phyloP scores from a whole-genome alignment of 92 coral and sea anemone genomes.

The Scolanthus callimorphus region DNA sequence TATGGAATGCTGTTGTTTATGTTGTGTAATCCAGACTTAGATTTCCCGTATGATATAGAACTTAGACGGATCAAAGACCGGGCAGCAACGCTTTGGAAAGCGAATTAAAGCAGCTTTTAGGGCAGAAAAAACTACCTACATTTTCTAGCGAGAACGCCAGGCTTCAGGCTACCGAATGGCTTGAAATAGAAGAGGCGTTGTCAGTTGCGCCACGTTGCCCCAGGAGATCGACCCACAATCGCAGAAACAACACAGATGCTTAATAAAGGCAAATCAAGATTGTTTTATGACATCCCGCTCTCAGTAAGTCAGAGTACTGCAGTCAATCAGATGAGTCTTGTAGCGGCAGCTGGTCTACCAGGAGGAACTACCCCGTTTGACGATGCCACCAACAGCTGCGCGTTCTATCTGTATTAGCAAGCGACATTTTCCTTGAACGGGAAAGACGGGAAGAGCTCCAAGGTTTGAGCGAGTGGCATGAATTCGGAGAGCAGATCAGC shows the following conservation, averaged over 20 bases:
- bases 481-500: constrained; percentile 11
- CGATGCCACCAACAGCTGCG: constrained; percentile 58
- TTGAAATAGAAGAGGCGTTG: too few relatives aligned
- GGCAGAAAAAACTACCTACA: constrained; percentile 8
- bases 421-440: constrained; percentile 9
- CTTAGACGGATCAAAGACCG: neutral
- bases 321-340: constrained; percentile 16
- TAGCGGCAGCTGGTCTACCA: constrained; percentile 1
- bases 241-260: neutral
- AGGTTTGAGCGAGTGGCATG: constrained; percentile 28
- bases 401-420: constrained; percentile 32
- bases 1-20: constrained; percentile 23
- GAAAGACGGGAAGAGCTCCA: constrained; percentile 19
- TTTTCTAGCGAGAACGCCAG: constrained; percentile 10
- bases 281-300: constrained; percentile 43
- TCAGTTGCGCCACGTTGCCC: constrained; percentile 3
- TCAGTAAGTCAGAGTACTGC: constrained; percentile 54
- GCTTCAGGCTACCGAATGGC: constrained; percentile 38
- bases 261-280: too few relatives aligned
- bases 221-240: constrained; percentile 14
- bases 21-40: constrained; percentile 20
- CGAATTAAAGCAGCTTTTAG: neutral
- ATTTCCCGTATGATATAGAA: constrained; percentile 1
- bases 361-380: too few relatives aligned
- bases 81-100: neutral